Conservation (phyloP, 1,140 invertebrate genomes). For the Hycleus cichorii region DNA sequence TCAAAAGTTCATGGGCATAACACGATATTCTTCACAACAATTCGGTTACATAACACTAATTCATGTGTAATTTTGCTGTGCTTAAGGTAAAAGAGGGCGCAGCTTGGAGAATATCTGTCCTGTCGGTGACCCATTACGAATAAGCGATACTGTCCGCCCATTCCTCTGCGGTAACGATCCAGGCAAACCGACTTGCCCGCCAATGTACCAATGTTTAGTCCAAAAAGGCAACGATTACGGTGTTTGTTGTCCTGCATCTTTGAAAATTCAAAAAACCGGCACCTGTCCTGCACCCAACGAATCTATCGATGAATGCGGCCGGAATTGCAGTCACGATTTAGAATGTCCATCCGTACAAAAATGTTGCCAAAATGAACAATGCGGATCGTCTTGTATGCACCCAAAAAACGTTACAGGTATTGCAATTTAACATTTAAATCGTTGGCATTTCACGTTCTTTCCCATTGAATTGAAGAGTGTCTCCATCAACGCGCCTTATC, state of each 20-base stretch:
- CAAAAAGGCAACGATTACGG: constrained; percentile 75
- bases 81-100: constrained; percentile 57
- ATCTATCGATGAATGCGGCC: constrained; percentile 49
- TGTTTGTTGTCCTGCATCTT: constrained; percentile 72
- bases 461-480: constrained; percentile 46
- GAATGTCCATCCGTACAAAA: constrained; percentile 74
- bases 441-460: constrained; percentile 6
- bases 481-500: constrained; percentile 68
- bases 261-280: constrained; percentile 66
- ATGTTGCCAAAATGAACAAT: constrained; percentile 64
- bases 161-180: constrained; percentile 74
- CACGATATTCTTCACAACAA: neutral
- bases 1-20: constrained; percentile 2
- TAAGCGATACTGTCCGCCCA: constrained; percentile 66
- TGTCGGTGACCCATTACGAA: constrained; percentile 68
- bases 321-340: constrained; percentile 63
- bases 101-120: constrained; percentile 70
- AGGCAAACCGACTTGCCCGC: constrained; percentile 74
- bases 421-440: neutral
- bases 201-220: constrained; percentile 70
- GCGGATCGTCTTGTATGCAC: constrained; percentile 59
- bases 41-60: neutral
- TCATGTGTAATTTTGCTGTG: no score
- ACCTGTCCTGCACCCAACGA: constrained; percentile 55
- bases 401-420: constrained; percentile 59